Evolutionary conservation across 2,797 vertebrate genomes (phyloP), one percentile per base, ranked within the genome.

Genomic region (Balearica regulorum): DNA sequence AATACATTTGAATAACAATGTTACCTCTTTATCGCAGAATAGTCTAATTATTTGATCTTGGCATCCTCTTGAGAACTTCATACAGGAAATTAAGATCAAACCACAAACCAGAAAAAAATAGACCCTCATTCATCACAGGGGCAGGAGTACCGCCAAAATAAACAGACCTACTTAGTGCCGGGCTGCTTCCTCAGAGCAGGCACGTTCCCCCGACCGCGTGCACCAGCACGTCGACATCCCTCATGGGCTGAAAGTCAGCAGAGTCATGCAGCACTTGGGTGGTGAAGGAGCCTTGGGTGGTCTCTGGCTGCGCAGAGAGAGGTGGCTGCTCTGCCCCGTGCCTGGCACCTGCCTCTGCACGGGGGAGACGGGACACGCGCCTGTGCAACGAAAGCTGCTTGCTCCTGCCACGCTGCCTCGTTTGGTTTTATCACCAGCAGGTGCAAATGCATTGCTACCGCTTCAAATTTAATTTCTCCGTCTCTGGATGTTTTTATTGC

Each of bases 21-120:
- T 88, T 92, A 85, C 96, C 93, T 94, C 92, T 95, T 97, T 92
- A 96, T 94, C 43, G 6, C 83, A 51, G 83, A 90, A 76, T 46
- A 90, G 89, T 92, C 89, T 93, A 92, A 96, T 97, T 86, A 93
- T 96, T 97, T 94, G 87, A 94, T 97, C 95, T 94, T 58, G 84
- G 93, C 94, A 20, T 90, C 89, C 94, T 94, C 96, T 54, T 20
- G 92, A 94, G 97, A 78, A 69, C 76, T 75, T 78, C 75, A 68
- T 48, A 70, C 70, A 79, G 90, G 86, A 79, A 91, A 90, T 90
- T 89, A 91, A 94, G 93, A 95, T 87, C 93, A 94, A 94, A 91
- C 88, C 66, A 70, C 79, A 73, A 20, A 60, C 14, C 29, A 82
- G 75, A 28, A 64, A 43, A 82, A 71, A 72, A 79, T 6, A 69